Evolutionary conservation across 2,888 invertebrate genomes (phyloP).

Genomic region (Harpalus rufipes): DNA sequence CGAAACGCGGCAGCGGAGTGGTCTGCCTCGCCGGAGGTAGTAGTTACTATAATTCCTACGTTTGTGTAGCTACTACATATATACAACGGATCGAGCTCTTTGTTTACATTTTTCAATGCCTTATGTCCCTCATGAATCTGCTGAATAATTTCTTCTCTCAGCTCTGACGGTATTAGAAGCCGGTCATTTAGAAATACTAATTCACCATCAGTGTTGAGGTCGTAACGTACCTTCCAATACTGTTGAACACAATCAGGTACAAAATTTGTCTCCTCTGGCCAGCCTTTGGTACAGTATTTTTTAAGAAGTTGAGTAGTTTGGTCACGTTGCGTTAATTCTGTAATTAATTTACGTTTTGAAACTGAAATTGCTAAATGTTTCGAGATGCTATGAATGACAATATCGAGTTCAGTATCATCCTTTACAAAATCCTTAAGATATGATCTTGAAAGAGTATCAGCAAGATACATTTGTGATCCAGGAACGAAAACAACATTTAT

Average conservation of each 20-base stretch:
- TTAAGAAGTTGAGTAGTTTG: background rate
- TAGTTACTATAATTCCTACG: too few species aligned
- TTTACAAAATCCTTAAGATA: conserved; percentile 3
- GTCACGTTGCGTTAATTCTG: background rate
- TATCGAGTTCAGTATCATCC: conserved; percentile 27
- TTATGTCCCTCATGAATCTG: conserved; percentile 40
- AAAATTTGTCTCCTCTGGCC: background rate
- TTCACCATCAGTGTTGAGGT: conserved; percentile 18
- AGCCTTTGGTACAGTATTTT: background rate
- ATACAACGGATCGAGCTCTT: conserved; percentile 53
- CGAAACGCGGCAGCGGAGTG: too few species aligned
- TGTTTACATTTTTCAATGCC: conserved; percentile 54
- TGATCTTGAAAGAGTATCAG: conserved; percentile 12
- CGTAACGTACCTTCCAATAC: conserved; percentile 5
- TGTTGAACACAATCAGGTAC: conserved; percentile 10
- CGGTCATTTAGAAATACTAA: conserved; percentile 39
- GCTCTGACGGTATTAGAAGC: too few species aligned
- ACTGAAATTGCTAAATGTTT: conserved; percentile 12
- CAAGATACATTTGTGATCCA: conserved; percentile 14
- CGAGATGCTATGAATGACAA: background rate
- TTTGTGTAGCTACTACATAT: too few species aligned
- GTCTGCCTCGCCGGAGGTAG: too few species aligned
- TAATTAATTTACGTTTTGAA: conserved; percentile 17
- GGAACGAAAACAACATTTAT: conserved; percentile 28
- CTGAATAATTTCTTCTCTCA: conserved; percentile 49